Percentiles rank a stretch among this genome's conserved stretches.
phyloP scores from a whole-genome alignment of 1,140 invertebrate species.

The Tetragnatha versicolor region DNA sequence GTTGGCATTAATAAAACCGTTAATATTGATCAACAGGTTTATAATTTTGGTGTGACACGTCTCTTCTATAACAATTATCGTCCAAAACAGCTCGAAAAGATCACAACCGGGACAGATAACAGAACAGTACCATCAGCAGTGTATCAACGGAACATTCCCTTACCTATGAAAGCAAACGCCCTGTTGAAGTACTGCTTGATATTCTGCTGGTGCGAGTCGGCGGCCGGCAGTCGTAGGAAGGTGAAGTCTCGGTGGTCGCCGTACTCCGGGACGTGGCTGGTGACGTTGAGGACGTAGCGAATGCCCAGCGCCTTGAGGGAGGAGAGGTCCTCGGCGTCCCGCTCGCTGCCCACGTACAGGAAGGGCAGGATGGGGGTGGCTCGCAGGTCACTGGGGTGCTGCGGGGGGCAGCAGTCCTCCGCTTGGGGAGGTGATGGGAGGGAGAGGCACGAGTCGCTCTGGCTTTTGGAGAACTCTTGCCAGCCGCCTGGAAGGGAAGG shows the following conservation, averaged over 20 bases:
- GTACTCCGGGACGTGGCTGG: conserved; percentile 77
- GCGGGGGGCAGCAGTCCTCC: neutral
- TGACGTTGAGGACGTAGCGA: conserved; percentile 82
- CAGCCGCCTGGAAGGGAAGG: conserved; percentile 63
- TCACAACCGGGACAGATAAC: too few relatives aligned
- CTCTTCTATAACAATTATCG: neutral
- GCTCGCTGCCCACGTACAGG: conserved; percentile 85
- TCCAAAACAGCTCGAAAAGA: too few relatives aligned
- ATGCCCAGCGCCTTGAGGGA: conserved; percentile 74
- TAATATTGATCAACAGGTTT: too few relatives aligned
- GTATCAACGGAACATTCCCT: too few relatives aligned
- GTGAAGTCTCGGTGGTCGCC: conserved; percentile 75
- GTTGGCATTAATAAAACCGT: too few relatives aligned
- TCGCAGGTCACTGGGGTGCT: conserved; percentile 67
- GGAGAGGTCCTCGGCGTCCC: conserved; percentile 79
- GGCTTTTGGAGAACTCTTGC: conserved; percentile 63
- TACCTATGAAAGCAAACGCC: conserved; percentile 89
- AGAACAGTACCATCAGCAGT: too few relatives aligned
- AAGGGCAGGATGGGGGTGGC: conserved; percentile 85
- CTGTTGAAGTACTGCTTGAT: conserved; percentile 92
- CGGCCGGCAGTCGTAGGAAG: conserved; percentile 83
- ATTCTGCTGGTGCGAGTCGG: conserved; percentile 87
- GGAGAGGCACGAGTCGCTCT: conserved; percentile 63
- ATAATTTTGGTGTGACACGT: neutral
- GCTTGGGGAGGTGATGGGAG: conserved; percentile 35